A percentile compares a stretch with the other conserved stretches of the same genome.
phyloP scores from a whole-genome alignment of 2,113 vertebrate species.

The Carlito syrichta region DNA sequence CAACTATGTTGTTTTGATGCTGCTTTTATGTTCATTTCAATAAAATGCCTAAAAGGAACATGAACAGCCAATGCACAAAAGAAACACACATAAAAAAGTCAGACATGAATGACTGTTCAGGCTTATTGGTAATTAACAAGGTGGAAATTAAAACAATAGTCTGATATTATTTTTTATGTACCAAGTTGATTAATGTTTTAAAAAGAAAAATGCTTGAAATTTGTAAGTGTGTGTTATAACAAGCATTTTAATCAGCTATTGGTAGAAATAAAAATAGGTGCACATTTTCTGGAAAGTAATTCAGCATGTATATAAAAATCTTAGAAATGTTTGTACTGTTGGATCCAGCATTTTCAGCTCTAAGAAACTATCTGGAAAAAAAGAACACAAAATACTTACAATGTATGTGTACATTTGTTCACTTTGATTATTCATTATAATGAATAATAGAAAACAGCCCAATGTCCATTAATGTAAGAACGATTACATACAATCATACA shows the following conservation, averaged over 20 bases:
- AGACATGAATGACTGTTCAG: not conserved
- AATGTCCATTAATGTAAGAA: not conserved
- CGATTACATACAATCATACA: not conserved
- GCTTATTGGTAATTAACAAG: not conserved
- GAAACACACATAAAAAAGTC: not conserved
- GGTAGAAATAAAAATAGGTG: not conserved
- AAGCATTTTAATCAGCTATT: not conserved
- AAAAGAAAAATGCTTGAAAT: not conserved
- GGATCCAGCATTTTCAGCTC: not conserved
- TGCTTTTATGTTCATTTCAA: slow-evolving; percentile 67
- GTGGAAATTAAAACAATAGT: not conserved
- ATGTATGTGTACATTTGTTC: not conserved
- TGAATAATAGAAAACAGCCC: not conserved
- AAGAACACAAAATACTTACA: not conserved
- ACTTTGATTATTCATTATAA: not conserved
- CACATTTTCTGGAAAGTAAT: not conserved
- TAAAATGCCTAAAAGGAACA: not conserved
- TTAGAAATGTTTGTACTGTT: not conserved
- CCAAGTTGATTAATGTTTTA: not conserved
- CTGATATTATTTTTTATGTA: not conserved
- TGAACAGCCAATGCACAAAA: not conserved
- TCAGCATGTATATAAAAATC: not conserved
- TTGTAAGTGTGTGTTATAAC: not conserved
- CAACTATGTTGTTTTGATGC: slow-evolving; percentile 62
- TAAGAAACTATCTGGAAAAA: not conserved